A percentile compares a stretch with the other conserved stretches of the same genome.
Evolutionary conservation across 1,140 invertebrate species (phyloP).

Genomic region (Trichonephila clavata): DNA sequence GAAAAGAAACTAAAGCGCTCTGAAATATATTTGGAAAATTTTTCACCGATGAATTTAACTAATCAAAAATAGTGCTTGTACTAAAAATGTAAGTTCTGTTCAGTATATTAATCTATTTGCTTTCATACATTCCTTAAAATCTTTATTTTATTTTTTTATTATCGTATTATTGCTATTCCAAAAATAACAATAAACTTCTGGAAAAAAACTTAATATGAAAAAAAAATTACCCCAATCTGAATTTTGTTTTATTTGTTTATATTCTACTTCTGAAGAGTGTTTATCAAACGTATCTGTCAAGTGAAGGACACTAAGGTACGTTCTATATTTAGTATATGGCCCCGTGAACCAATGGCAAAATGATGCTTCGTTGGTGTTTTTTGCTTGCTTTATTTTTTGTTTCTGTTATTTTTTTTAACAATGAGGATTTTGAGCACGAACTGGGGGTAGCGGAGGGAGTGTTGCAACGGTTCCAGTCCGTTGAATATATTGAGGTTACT

Average conservation of each 20-base stretch:
- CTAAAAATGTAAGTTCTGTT: too few relatives aligned
- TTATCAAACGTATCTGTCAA: background rate
- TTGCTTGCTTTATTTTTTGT: background rate
- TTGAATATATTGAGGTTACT: constrained; percentile 59
- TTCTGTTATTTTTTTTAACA: constrained; percentile 19
- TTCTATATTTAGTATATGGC: constrained; percentile 29
- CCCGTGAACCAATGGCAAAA: background rate
- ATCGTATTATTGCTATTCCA: too few relatives aligned
- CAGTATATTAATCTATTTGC: too few relatives aligned
- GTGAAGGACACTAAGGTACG: background rate
- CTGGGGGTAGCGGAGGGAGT: background rate
- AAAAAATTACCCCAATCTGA: background rate
- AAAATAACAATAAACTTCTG: too few relatives aligned
- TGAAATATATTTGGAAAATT: too few relatives aligned
- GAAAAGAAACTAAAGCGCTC: too few relatives aligned
- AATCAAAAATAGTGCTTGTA: too few relatives aligned
- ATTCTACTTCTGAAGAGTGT: too few relatives aligned
- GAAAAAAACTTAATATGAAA: too few relatives aligned
- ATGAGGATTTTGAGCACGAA: constrained; percentile 36
- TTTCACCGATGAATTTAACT: too few relatives aligned
- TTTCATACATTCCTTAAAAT: too few relatives aligned
- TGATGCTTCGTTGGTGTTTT: background rate
- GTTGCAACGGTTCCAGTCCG: constrained; percentile 47
- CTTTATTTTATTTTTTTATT: too few relatives aligned
- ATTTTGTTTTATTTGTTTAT: background rate